Conservation (phyloP, 2,888 invertebrate species). For the Lamellibrachia columna region DNA sequence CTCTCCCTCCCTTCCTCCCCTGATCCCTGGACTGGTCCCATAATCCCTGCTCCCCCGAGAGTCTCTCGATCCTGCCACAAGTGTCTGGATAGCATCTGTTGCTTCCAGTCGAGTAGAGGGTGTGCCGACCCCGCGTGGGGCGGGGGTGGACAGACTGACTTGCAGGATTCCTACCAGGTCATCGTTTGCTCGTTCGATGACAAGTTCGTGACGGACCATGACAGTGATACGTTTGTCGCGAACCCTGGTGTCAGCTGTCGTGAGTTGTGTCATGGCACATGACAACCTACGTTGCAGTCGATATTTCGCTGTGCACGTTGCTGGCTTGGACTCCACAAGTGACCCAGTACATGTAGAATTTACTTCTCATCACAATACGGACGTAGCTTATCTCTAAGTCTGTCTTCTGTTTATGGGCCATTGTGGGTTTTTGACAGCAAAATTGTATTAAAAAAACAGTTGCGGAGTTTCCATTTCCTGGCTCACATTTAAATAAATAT, state of each 20-base stretch:
- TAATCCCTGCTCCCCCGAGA: background rate
- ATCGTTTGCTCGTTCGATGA: background rate
- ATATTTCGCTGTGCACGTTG: background rate
- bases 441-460: too few species aligned
- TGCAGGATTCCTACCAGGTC: background rate
- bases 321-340: background rate
- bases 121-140: background rate
- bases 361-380: background rate
- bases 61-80: background rate
- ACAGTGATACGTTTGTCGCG: background rate
- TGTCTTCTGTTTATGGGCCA: too few species aligned
- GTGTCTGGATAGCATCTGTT: background rate
- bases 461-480: too few species aligned
- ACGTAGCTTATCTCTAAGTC: too few species aligned
- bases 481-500: too few species aligned
- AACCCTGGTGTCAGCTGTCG: constrained; percentile 10
- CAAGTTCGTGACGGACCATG: background rate
- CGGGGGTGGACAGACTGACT: background rate
- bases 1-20: background rate
- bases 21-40: background rate
- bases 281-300: background rate
- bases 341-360: background rate
- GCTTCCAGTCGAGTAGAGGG: constrained; percentile 11
- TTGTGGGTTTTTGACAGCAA: too few species aligned
- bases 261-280: background rate